Evolutionary conservation across 2,888 invertebrate species (phyloP), one percentile per base, ranked within the genome.

Genomic region (Ditula angustiorana): DNA sequence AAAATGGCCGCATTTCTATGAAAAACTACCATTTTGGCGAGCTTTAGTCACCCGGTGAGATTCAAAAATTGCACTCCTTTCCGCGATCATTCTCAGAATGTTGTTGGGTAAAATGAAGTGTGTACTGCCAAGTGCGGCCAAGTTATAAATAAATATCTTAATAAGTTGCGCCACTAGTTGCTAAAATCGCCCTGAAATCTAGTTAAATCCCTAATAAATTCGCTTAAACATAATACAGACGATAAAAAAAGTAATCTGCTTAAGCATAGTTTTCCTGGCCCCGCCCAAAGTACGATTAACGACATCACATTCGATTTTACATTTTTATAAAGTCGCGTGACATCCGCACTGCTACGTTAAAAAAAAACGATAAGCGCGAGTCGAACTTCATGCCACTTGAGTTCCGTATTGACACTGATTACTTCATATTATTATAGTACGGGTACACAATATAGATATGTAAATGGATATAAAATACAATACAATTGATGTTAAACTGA

Each of bases 311-410:
- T 60, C 55, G 66, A 71, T 72, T 73, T 70, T 71, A 71, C 75
- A 73, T 72, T 72, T 74, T 66, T 71, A 68, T 67, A 61, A 64
- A 55, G 61, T 78, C 71, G 75, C 77, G 77, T 77, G 77, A 73
- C 74, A 41, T 41, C 19, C 16, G 30, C 4, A 30, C 30, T 5
- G 19, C 19, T 19, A 10, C n/a, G 7, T 37, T 37, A 16, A 37
- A 41, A 41, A 41, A 41, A 19, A 41, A n/a, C 5, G 13, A 13
- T 16, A 41, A 41, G 19, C 2, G 19, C 3, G 41, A 41, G 19
- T 21, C 19, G 41, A 13, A 5, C 0, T 10, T 7, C 19, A 2
- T 3, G 19, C 41, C 8, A 5, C 3, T 8, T 19, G 19, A 10
- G 41, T 19, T 19, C 41, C 41, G 41, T 2, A 8, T n/a, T n/a